Percentiles rank a stretch among this genome's conserved stretches.
Conservation (phyloP, 1,140 invertebrate genomes). For the Ceratina japonica region DNA sequence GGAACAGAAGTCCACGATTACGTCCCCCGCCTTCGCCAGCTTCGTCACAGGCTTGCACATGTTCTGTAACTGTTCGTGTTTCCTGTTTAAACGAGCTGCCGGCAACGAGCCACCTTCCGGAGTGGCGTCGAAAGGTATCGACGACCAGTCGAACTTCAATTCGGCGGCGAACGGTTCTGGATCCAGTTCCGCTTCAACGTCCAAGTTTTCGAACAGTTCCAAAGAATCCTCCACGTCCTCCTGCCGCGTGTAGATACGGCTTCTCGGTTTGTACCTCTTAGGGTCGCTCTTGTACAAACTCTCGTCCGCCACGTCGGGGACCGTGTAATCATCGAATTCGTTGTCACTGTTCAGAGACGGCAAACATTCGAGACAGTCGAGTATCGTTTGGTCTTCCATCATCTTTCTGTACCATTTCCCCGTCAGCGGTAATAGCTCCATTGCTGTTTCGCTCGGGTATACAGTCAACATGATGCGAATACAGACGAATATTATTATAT, state of each 20-base stretch:
- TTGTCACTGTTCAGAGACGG: slow-evolving; percentile 19
- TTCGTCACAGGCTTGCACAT: slow-evolving; percentile 88
- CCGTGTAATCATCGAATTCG: slow-evolving; percentile 52
- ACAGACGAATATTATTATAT: slow-evolving; percentile 89
- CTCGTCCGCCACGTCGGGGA: slow-evolving; percentile 73
- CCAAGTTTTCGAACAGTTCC: slow-evolving; percentile 71
- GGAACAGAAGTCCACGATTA: slow-evolving; percentile 96
- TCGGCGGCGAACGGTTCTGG: slow-evolving; percentile 76
- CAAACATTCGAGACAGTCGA: slow-evolving; percentile 67
- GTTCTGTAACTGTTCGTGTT: slow-evolving; percentile 94
- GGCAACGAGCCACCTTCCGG: slow-evolving; percentile 90
- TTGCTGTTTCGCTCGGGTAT: slow-evolving; percentile 76
- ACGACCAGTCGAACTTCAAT: slow-evolving; percentile 81
- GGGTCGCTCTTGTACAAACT: slow-evolving; percentile 91
- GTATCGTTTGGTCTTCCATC: slow-evolving; percentile 68
- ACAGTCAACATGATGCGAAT: slow-evolving; percentile 84
- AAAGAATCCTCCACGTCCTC: slow-evolving; percentile 86
- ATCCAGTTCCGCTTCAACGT: slow-evolving; percentile 73
- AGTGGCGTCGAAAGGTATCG: slow-evolving; percentile 86
- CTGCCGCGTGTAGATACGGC: slow-evolving; percentile 87
- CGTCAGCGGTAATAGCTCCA: slow-evolving; percentile 83
- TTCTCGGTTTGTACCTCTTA: slow-evolving; percentile 86
- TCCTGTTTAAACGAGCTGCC: slow-evolving; percentile 85
- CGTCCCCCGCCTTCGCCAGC: slow-evolving; percentile 80
- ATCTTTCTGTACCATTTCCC: slow-evolving; percentile 84